Evolutionary conservation across 2,797 vertebrate genomes (phyloP).

Genomic region (Cottoperca gobio): DNA sequence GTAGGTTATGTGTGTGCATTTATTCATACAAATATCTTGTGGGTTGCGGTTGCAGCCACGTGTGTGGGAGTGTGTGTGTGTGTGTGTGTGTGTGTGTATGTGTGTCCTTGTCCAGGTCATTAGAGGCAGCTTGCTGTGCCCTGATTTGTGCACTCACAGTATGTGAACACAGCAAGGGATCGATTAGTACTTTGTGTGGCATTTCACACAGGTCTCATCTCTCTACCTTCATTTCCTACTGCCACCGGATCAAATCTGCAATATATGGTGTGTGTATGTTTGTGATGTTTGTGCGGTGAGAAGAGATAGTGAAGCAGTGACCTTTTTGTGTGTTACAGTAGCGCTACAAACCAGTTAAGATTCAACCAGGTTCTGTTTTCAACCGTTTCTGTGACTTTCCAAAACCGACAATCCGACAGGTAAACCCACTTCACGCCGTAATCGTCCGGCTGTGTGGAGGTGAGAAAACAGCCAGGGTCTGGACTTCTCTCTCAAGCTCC

Average conservation of each 20-base stretch:
- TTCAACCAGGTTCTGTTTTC: background rate
- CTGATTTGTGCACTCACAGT: constrained; percentile 84
- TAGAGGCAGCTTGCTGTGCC: constrained; percentile 81
- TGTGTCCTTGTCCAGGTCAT: constrained; percentile 71
- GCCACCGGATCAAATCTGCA: constrained; percentile 57
- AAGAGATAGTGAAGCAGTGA: constrained; percentile 34
- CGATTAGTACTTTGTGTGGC: constrained; percentile 81
- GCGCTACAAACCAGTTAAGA: constrained; percentile 26
- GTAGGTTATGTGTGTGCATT: constrained; percentile 31
- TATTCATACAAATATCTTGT: constrained; percentile 37
- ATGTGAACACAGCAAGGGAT: constrained; percentile 81
- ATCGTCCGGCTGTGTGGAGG: background rate
- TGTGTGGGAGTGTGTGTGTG: constrained; percentile 19
- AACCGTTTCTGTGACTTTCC: background rate
- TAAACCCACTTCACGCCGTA: background rate
- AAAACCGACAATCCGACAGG: background rate
- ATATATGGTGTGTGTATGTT: background rate
- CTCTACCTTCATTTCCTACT: constrained; percentile 63
- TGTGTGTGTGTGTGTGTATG: constrained; percentile 27
- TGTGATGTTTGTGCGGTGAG: background rate
- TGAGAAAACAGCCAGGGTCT: background rate
- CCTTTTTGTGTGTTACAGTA: constrained; percentile 51
- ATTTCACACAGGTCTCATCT: constrained; percentile 76
- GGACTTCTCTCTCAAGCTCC: background rate
- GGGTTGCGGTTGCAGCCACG: constrained; percentile 13